These are phyloP conservation scores for Cettia cetti DNA, from an alignment of 2,113 vertebrate genomes.

Conservation along the genomic window DNA sequence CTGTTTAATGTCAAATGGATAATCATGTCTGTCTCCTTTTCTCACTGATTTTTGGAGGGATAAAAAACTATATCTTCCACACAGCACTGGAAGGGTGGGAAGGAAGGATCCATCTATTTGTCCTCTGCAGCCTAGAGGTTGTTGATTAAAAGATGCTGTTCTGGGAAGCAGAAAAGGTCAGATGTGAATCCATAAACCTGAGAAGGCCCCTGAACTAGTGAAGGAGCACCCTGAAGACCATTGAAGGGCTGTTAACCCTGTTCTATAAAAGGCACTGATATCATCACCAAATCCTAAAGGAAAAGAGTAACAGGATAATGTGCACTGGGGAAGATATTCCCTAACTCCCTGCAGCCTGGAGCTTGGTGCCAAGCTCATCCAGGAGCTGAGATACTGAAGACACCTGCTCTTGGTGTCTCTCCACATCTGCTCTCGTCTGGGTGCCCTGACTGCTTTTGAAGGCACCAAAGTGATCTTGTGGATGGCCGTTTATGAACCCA, in stretches of 20 bases:
- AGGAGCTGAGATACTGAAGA: background rate
- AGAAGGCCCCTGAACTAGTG: slow-evolving; percentile 44
- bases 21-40: slow-evolving; percentile 28
- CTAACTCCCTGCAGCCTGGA: background rate
- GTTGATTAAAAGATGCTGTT: slow-evolving; percentile 41
- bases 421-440: background rate
- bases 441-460: background rate
- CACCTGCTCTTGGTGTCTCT: background rate
- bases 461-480: background rate
- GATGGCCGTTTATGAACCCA: background rate
- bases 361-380: background rate
- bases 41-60: background rate
- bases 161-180: slow-evolving; percentile 53
- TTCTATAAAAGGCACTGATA: slow-evolving; percentile 48
- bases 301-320: slow-evolving; percentile 32
- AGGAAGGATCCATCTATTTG: background rate
- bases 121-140: background rate
- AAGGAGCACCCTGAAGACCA: background rate
- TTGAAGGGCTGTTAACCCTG: background rate
- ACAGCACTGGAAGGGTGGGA: background rate
- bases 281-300: slow-evolving; percentile 22
- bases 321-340: background rate
- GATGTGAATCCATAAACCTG: slow-evolving; percentile 50
- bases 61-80: background rate
- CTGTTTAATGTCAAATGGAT: slow-evolving; percentile 50